Conservation (phyloP, 2,113 vertebrate species). For the Alaudala cheleensis region DNA sequence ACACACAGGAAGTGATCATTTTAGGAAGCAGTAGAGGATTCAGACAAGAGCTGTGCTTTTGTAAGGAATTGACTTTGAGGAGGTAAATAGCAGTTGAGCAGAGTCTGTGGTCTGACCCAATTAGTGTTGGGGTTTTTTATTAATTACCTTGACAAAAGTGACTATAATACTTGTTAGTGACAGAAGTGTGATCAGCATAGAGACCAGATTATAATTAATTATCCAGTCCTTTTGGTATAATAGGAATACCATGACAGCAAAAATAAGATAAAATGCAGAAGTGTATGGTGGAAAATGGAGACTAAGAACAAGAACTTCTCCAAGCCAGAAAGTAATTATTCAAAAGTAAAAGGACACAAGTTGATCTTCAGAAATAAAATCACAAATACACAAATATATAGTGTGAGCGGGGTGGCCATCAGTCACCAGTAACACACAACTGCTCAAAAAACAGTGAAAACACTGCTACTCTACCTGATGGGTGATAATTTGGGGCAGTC, state of each 20-base stretch:
- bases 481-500: not conserved
- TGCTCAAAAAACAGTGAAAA: not conserved
- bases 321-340: not conserved
- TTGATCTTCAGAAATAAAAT: not conserved
- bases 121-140: not conserved
- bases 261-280: not conserved
- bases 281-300: not conserved
- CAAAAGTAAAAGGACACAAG: not conserved
- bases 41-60: not conserved
- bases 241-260: not conserved
- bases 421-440: not conserved
- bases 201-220: not conserved
- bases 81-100: not conserved
- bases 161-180: not conserved
- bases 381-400: not conserved
- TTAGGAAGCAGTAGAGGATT: not conserved
- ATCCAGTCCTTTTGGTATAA: not conserved
- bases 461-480: too few species aligned
- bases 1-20: accelerated
- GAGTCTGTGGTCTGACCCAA: not conserved
- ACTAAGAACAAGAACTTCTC: not conserved
- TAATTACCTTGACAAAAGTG: not conserved
- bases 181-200: not conserved
- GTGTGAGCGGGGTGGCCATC: not conserved
- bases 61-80: not conserved